Evolutionary conservation across 1,140 invertebrate genomes (phyloP), one percentile per base, ranked within the genome.

Genomic region (Anastatus disparis): DNA sequence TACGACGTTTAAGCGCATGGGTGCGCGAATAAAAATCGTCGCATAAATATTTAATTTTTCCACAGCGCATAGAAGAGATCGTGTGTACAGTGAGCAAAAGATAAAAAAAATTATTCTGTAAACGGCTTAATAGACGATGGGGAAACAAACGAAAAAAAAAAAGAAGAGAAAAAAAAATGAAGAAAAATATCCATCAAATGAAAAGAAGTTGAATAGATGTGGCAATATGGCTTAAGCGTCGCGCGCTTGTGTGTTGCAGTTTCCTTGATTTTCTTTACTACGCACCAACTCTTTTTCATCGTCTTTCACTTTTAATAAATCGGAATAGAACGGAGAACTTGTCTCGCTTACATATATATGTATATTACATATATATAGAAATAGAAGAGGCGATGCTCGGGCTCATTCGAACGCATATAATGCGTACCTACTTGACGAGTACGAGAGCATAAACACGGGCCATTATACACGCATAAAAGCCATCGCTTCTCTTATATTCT

Each of bases 381-480:
- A 29, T 50, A 50, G 4, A 50, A 4, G 17, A 3, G 7, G 46
- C 20, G 8, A 24, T n/a, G 55, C 35, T n/a, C 55, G 55, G n/a
- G 63, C 38, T 44, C 62, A 53, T 53, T 59, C 35, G 66, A 24
- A 62, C 48, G 67, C 48, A 35, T 13, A 55, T 70, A 69, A 62
- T 70, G 70, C 75, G 65, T 75, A 71, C 73, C 70, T 78, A 71
- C 76, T 76, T 72, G 66, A 59, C 70, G 64, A 74, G 73, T 75
- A 75, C 72, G 72, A 72, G 73, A 77, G 77, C 77, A 81, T 81
- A 82, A 85, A 83, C 79, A 82, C 74, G 80, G 78, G 76, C 80
- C 81, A 84, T 84, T 85, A 84, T 84, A 81, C 77, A 81, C 80
- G 80, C 78, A 80, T 83, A 84, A 81, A 81, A 79, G 78, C 77